These are phyloP conservation scores for Nothocercus julius DNA, from an alignment of 2,113 vertebrate species.

Conservation along the genomic window DNA sequence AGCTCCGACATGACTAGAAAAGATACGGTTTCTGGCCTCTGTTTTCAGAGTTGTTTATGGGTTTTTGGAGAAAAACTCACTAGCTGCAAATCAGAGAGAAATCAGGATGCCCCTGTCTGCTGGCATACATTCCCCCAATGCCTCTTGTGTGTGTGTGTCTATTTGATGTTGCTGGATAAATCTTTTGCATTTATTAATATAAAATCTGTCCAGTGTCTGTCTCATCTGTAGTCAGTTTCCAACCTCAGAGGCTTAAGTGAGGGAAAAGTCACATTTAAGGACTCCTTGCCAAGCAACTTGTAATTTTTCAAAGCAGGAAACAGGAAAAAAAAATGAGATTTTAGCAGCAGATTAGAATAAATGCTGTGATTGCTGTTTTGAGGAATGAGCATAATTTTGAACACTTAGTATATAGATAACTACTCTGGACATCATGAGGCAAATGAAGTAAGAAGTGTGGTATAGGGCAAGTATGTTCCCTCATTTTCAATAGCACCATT, in stretches of 20 bases:
- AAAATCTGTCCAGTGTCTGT: not conserved
- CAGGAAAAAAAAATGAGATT: not conserved
- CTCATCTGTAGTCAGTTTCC: not conserved
- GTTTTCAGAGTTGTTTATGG: not conserved
- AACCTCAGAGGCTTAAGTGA: not conserved
- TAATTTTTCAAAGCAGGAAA: not conserved
- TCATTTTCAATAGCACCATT: not conserved
- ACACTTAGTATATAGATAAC: not conserved
- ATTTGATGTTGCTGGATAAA: not conserved
- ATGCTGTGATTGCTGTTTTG: not conserved
- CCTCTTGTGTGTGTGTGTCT: not conserved
- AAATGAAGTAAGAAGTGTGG: not conserved
- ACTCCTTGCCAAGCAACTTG: not conserved
- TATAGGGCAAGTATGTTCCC: not conserved
- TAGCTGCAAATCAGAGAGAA: not conserved
- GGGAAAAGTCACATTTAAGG: not conserved
- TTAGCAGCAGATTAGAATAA: slow-evolving; percentile 12
- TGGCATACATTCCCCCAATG: not conserved
- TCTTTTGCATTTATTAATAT: not conserved
- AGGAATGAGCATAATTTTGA: slow-evolving; percentile 32
- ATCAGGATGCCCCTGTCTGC: not conserved
- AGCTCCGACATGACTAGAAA: not conserved
- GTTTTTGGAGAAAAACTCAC: not conserved
- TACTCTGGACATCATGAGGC: not conserved
- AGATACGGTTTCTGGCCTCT: not conserved